These are phyloP conservation scores for Alloplasta piceator DNA, from an alignment of 2,888 invertebrate genomes.

Conservation along the genomic window DNA sequence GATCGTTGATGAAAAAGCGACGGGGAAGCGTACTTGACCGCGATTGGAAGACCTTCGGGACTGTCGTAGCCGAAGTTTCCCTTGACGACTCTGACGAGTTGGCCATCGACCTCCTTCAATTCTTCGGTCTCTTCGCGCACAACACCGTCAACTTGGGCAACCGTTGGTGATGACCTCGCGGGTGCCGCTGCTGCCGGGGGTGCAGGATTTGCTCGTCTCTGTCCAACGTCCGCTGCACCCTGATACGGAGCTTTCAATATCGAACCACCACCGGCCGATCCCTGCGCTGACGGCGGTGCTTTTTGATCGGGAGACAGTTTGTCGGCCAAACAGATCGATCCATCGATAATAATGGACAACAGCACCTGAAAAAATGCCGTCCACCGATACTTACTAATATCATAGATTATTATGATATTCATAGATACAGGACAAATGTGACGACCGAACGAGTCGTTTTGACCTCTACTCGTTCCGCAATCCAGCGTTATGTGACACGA, in stretches of 20 bases:
- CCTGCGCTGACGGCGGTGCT: conserved; percentile 78
- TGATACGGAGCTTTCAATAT: conserved; percentile 73
- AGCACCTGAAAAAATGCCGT: conserved; percentile 33
- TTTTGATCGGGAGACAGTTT: conserved; percentile 77
- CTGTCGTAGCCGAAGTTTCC: conserved; percentile 79
- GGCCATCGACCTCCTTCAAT: conserved; percentile 77
- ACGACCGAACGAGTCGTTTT: too few relatives aligned
- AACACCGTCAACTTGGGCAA: conserved; percentile 70
- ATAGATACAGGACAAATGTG: too few relatives aligned
- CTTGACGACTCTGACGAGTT: conserved; percentile 76
- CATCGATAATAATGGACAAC: conserved; percentile 53
- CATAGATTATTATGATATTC: too few relatives aligned
- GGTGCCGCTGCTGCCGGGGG: conserved; percentile 40
- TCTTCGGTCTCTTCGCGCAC: conserved; percentile 75
- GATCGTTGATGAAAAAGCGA: background rate
- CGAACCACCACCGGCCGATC: conserved; percentile 79
- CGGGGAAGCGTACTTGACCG: conserved; percentile 76
- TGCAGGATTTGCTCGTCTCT: conserved; percentile 54
- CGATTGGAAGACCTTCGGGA: conserved; percentile 81
- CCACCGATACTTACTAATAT: too few relatives aligned
- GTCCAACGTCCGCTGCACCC: conserved; percentile 67
- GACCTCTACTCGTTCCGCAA: conserved; percentile 40
- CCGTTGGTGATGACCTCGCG: conserved; percentile 1
- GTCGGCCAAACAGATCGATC: conserved; percentile 68
- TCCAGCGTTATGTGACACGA: conserved; percentile 14